Evolutionary conservation across 2,113 vertebrate species (phyloP), one percentile per base, ranked within the genome.

Genomic region (Forbesichthys papilliferus): DNA sequence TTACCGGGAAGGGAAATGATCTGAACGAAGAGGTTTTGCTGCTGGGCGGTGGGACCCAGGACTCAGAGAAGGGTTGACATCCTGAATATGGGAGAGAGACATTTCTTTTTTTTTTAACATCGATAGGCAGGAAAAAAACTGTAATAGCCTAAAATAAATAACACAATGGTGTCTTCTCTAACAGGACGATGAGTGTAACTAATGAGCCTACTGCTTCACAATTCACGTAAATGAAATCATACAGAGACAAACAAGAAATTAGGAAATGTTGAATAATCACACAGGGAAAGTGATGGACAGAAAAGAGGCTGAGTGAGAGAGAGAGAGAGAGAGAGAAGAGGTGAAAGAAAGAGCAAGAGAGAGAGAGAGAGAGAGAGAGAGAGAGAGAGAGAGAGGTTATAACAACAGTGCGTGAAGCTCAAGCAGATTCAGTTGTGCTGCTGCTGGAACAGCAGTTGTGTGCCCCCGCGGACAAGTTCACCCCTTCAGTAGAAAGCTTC

Each of bases 381-480:
- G 65, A 73, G 72, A 62, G 63, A 83, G 86, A 69, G 66, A 86
- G 78, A 69, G 80, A 89, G 88, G 90, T 92, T 91, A 93, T 55
- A 87, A 90, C 82, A 93, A 92, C 90, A 93, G 83, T 65, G 82
- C 71, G 65, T 3, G 52, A 55, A 84, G 89, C 90, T 89, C 86
- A 3, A 27, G 80, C 66, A 83, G 89, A 87, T 90, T 91, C 86
- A 84, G 78, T 82, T 88, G 87, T 86, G 82, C 90, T 88, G 84
- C 89, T 91, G 80, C 88, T 92, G 92, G 92, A 92, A 90, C 86
- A 55, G 74, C 64, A 2, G 27, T 27, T 27, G 27, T 9, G 2
- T 71, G 79, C 86, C 90, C 88, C 92, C 64, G 79, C 51, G 83
- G 90, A 89, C 88, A 78, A 84, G 86, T 89, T 90, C 85, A 91